A percentile compares a stretch with the other conserved stretches of the same genome.
phyloP scores from a whole-genome alignment of 2,888 invertebrate species.

The Leptura quadrifasciata region DNA sequence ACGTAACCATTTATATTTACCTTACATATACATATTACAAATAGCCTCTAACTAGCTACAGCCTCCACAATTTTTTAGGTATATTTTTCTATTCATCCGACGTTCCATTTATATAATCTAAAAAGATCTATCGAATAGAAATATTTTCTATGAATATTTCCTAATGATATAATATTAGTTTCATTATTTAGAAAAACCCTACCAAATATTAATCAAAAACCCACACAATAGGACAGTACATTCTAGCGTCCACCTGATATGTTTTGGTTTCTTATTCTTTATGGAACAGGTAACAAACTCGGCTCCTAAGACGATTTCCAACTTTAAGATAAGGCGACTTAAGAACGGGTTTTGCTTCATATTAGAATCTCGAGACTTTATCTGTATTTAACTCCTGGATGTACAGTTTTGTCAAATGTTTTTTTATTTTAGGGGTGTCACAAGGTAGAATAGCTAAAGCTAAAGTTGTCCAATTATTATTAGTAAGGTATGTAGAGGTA shows the following conservation, averaged over 20 bases:
- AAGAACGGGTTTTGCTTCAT: slow-evolving; percentile 30
- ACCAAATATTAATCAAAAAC: slow-evolving; percentile 46
- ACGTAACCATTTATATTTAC: not conserved
- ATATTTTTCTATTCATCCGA: slow-evolving; percentile 4
- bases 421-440: slow-evolving; percentile 25
- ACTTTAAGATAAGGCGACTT: slow-evolving; percentile 13
- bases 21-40: not conserved
- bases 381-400: slow-evolving; percentile 37
- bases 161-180: slow-evolving; percentile 46
- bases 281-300: slow-evolving; percentile 29
- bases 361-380: slow-evolving; percentile 18
- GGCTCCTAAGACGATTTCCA: slow-evolving; percentile 15
- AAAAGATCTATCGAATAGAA: slow-evolving; percentile 5
- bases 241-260: slow-evolving; percentile 38
- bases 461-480: too few relatives aligned
- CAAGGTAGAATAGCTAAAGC: too few relatives aligned
- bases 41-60: slow-evolving; percentile 2
- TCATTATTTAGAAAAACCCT: slow-evolving; percentile 38
- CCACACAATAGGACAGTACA: slow-evolving; percentile 39
- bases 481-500: too few relatives aligned
- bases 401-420: slow-evolving; percentile 40
- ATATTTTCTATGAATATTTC: slow-evolving; percentile 24
- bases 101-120: not conserved
- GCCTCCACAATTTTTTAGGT: not conserved
- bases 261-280: slow-evolving; percentile 38